Conservation (phyloP, 2,113 vertebrate species). For the Trematomus loennbergii region DNA sequence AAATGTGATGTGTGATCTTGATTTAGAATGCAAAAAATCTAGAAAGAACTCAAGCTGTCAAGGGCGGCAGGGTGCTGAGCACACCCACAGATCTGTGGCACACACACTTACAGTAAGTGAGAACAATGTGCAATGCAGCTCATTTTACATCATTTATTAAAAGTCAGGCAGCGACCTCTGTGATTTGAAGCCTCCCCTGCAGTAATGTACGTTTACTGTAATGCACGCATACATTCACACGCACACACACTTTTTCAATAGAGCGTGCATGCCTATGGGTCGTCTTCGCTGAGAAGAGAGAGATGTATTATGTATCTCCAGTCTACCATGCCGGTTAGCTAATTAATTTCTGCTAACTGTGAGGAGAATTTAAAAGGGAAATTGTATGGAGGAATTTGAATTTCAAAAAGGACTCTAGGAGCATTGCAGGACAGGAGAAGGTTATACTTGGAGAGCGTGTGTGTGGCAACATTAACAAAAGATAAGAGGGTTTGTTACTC, state of each 20-base stretch:
- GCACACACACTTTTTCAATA: slow-evolving; percentile 5
- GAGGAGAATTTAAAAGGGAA: slow-evolving; percentile 66
- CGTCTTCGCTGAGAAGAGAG: slow-evolving; percentile 21
- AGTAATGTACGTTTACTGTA: slow-evolving; percentile 5
- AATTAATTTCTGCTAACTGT: slow-evolving; percentile 79
- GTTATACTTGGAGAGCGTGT: slow-evolving; percentile 49
- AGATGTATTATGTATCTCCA: slow-evolving; percentile 63
- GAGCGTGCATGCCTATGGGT: slow-evolving; percentile 18
- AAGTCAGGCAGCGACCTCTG: slow-evolving; percentile 26
- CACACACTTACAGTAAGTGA: background rate
- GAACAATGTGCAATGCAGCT: background rate
- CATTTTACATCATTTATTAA: slow-evolving; percentile 24
- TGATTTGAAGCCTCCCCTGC: slow-evolving; percentile 18
- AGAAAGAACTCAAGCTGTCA: slow-evolving; percentile 45
- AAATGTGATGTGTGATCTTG: slow-evolving; percentile 72
- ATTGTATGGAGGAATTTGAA: slow-evolving; percentile 59
- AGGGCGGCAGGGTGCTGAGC: slow-evolving; percentile 46
- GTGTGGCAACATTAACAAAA: slow-evolving; percentile 26
- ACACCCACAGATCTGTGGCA: background rate
- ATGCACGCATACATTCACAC: background rate
- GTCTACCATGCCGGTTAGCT: slow-evolving; percentile 66
- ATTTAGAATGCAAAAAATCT: slow-evolving; percentile 63
- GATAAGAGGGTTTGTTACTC: background rate
- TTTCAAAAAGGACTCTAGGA: slow-evolving; percentile 57
- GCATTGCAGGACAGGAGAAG: slow-evolving; percentile 40